These are phyloP conservation scores for Ornithoptera alexandrae DNA, from an alignment of 2,888 invertebrate species.

Conservation along the genomic window DNA sequence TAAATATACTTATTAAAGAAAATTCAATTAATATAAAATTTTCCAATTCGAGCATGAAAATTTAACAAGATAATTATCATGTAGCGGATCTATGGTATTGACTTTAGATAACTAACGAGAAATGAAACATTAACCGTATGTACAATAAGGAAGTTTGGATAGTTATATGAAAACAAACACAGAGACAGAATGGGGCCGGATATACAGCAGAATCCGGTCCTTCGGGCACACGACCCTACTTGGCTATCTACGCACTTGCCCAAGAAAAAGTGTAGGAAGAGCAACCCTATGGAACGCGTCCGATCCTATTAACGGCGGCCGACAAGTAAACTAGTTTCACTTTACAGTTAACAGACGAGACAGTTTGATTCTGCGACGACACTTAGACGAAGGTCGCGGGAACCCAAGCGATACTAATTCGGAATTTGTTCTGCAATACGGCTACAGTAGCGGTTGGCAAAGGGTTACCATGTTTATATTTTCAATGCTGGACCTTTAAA, in stretches of 20 bases:
- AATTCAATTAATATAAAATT: too few species aligned
- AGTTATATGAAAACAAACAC: constrained; percentile 34
- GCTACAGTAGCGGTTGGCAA: constrained; percentile 25
- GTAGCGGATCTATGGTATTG: neutral
- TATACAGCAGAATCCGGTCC: constrained; percentile 42
- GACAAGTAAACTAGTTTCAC: constrained; percentile 67
- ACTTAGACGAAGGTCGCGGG: constrained; percentile 67
- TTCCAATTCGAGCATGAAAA: too few species aligned
- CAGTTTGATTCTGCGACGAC: constrained; percentile 67
- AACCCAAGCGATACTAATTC: constrained; percentile 62
- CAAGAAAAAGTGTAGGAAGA: constrained; percentile 60
- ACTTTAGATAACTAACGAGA: neutral
- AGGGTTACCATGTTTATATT: constrained; percentile 15
- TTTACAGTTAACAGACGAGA: constrained; percentile 65
- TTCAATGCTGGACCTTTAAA: neutral
- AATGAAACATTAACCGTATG: constrained; percentile 6
- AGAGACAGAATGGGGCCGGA: constrained; percentile 40
- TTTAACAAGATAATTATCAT: neutral
- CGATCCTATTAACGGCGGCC: constrained; percentile 65
- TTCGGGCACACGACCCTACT: constrained; percentile 35
- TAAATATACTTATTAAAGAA: neutral
- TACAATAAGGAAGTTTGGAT: constrained; percentile 20
- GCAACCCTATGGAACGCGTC: constrained; percentile 53
- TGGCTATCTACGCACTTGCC: constrained; percentile 43
- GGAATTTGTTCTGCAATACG: constrained; percentile 57